phyloP scores from a whole-genome alignment of 92 coral and sea anemone genomes.

The Heliopora coerulea region DNA sequence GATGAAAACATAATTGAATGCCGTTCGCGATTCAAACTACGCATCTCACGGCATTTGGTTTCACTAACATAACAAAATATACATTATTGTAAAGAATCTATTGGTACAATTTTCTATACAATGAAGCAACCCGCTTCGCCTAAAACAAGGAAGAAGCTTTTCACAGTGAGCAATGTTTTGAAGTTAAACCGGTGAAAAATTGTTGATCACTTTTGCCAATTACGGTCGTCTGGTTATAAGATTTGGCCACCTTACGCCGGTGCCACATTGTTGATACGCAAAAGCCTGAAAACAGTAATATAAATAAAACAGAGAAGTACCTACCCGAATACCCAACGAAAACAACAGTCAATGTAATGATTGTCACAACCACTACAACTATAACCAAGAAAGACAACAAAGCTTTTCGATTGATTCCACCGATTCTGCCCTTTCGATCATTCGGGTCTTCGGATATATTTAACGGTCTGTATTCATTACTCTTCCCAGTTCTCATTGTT shows the following conservation, averaged over 20 bases:
- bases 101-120: too few species aligned
- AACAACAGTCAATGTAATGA: constrained; percentile 56
- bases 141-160: too few species aligned
- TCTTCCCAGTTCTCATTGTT: not conserved
- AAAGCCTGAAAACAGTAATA: not conserved
- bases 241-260: not conserved
- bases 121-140: too few species aligned
- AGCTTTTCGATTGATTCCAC: constrained; percentile 54
- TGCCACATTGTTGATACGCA: constrained; percentile 7
- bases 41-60: too few species aligned
- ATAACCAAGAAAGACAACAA: constrained; percentile 63
- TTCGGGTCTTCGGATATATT: not conserved
- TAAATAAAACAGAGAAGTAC: not conserved
- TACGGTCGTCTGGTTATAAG: too few species aligned
- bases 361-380: constrained; percentile 50
- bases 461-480: not conserved
- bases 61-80: too few species aligned
- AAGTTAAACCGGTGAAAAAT: too few species aligned
- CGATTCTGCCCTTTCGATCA: not conserved
- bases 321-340: constrained; percentile 61
- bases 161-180: too few species aligned
- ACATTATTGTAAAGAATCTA: too few species aligned
- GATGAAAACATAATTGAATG: too few species aligned
- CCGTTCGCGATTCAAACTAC: too few species aligned
- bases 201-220: too few species aligned